Evolutionary conservation across 2,797 vertebrate genomes (phyloP), one percentile per base, ranked within the genome.

Genomic region (Spatula versicolor): DNA sequence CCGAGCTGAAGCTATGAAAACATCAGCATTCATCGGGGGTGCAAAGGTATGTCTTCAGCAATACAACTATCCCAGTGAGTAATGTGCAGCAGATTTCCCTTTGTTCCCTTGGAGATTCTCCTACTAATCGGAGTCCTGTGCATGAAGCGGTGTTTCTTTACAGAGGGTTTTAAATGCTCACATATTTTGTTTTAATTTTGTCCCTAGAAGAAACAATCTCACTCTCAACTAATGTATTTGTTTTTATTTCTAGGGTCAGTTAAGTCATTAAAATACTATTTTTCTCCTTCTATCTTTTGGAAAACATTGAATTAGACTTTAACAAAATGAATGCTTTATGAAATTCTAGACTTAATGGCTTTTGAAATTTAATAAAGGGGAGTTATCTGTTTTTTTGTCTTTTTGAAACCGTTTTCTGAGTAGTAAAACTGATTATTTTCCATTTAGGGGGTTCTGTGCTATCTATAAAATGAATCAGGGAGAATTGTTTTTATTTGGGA

Each of bases 21-120:
- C 98, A 18, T 98, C 99, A 55, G 99, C 99, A 14, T 99, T 99
- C 97, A 98, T 99, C 79, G 99, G 99, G 87, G 99, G 99, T 97
- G 98, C 99, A 95, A 99, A 98, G 98, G 99, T 99, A 97, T 93
- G 97, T 50, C 76, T 74, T 77, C 22, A 77, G 37, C 59, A 91
- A 78, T 69, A 26, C 18, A 8, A 75, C 68, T 95, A 26, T 92
- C 31, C 82, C 31, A 84, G 8, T 52, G 55, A 95, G n/a, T 76
- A 56, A 69, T 37, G 46, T 46, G 39, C 39, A 83, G 58, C 60
- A 54, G 22, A 7, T 11, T 77, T 93, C 81, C 43, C n/a, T 91
- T 94, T 96, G 56, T 96, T 93, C 22, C 55, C 30, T 76, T 60
- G 69, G 68, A 55, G 64, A 55, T 31, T 86, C 8, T 84, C 25